Conservation (phyloP, 2,113 vertebrate species). For the Pandion haliaetus region DNA sequence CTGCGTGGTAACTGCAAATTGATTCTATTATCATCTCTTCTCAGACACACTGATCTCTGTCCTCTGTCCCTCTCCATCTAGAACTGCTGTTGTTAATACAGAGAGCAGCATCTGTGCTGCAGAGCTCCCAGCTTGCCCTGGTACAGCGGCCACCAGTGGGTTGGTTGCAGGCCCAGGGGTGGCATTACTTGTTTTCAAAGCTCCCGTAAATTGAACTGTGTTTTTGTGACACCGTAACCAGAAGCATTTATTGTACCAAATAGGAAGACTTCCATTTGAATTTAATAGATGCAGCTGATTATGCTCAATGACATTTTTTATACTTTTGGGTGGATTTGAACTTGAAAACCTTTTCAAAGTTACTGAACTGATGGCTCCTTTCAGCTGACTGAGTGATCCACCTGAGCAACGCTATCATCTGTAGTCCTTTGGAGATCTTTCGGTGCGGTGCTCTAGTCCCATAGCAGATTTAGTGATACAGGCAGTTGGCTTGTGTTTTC, state of each 20-base stretch:
- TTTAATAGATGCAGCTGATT: neutral
- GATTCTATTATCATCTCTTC: neutral
- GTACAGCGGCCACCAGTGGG: neutral
- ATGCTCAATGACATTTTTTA: neutral
- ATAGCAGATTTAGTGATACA: neutral
- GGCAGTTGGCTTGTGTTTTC: neutral
- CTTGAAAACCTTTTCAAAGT: neutral
- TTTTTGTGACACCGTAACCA: neutral
- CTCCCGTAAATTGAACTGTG: neutral
- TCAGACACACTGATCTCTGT: neutral
- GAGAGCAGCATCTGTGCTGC: neutral
- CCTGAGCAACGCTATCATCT: neutral
- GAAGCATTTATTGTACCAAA: neutral
- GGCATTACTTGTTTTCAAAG: neutral
- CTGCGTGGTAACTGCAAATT: neutral
- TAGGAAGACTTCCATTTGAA: neutral
- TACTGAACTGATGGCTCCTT: neutral
- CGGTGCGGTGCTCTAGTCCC: fast-evolving
- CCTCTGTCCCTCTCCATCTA: neutral
- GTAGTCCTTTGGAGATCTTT: neutral
- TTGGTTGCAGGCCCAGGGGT: neutral
- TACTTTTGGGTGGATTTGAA: neutral
- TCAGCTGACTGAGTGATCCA: neutral
- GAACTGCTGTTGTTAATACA: too few relatives aligned
- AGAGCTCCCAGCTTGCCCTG: neutral